Evolutionary conservation across 2,888 invertebrate species (phyloP), one percentile per base, ranked within the genome.

Genomic region (Polymixis lichenea): DNA sequence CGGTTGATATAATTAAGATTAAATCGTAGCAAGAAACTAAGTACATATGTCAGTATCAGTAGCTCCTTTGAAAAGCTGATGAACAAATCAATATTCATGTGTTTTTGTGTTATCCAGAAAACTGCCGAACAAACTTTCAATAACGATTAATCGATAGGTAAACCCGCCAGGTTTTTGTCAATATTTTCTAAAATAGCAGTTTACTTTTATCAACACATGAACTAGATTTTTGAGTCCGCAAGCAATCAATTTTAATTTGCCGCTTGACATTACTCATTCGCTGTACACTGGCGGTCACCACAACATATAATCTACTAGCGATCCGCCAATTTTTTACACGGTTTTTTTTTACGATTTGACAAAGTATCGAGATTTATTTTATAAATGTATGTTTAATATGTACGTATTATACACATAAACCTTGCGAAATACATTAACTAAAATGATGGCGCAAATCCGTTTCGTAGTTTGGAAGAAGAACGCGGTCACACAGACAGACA

Each of bases 211-310:
- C 43, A 55, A 49, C 25, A 32, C 17, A 28, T 13, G n/a, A 25
- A 72, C 69, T 84, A 72, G 38, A 70, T 72, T 76, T 82, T 82
- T 70, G 25, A 53, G 8, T 19, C 66, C 53, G 7, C 38, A 28
- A 77, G 60, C 73, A 62, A 85, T 85, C 71, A 78, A 85, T 87
- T 87, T 79, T 82, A 82, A 73, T 82, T 78, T 75, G 17, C 25
- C 60, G 25, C 62, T 43, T 66, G 62, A 79, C 55, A 75, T 80
- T 71, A 69, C n/a, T 86, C 60, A 75, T 83, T 76, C 56, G 1
- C 5, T 19, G 19, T 84, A 84, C 71, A 84, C 75, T 84, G 65
- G 43, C 15, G 68, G 68, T 17, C 64, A 73, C 17, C 25, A 25
- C n/a, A 60, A 74, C 17, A 2, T 53, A 43, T 38, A 61, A 69